These are phyloP conservation scores for Hirtodrosophila duncani DNA, from an alignment of 2,888 invertebrate genomes.

Conservation along the genomic window DNA sequence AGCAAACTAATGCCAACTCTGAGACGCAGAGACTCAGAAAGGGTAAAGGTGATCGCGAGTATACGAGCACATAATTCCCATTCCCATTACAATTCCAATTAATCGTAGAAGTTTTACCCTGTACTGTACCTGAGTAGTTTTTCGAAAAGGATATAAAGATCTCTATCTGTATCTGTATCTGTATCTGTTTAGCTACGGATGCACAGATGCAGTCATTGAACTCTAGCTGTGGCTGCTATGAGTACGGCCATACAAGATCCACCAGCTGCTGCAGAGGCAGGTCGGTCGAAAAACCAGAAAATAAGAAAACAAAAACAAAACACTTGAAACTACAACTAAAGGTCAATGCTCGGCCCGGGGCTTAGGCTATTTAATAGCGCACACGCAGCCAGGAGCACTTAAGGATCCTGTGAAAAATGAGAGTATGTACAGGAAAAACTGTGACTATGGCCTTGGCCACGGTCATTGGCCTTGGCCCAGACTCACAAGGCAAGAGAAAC, in stretches of 20 bases:
- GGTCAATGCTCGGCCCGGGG: slow-evolving; percentile 47
- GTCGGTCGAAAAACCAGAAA: slow-evolving; percentile 28
- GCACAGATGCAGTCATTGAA: slow-evolving; percentile 33
- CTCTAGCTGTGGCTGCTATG: slow-evolving; percentile 1
- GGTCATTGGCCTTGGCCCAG: slow-evolving; percentile 55
- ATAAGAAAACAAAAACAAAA: slow-evolving; percentile 19
- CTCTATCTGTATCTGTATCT: too few species aligned
- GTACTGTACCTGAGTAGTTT: too few species aligned
- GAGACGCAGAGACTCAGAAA: too few species aligned
- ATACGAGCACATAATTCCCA: too few species aligned
- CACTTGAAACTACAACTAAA: slow-evolving; percentile 33
- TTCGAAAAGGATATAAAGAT: too few species aligned
- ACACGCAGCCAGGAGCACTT: slow-evolving; percentile 9
- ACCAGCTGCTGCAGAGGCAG: slow-evolving; percentile 25
- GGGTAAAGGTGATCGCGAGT: too few species aligned
- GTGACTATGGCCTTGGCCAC: slow-evolving; percentile 53
- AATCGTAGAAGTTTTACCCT: too few species aligned
- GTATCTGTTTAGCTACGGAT: too few species aligned
- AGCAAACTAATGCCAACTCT: too few species aligned
- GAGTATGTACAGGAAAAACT: slow-evolving; percentile 56
- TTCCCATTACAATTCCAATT: too few species aligned
- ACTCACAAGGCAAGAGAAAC: slow-evolving; percentile 2
- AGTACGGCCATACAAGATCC: background rate
- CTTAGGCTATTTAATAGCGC: slow-evolving; percentile 41
- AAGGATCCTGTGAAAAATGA: slow-evolving; percentile 60